These are phyloP conservation scores for Limosa lapponica DNA, from an alignment of 2,797 vertebrate species.

Conservation along the genomic window DNA sequence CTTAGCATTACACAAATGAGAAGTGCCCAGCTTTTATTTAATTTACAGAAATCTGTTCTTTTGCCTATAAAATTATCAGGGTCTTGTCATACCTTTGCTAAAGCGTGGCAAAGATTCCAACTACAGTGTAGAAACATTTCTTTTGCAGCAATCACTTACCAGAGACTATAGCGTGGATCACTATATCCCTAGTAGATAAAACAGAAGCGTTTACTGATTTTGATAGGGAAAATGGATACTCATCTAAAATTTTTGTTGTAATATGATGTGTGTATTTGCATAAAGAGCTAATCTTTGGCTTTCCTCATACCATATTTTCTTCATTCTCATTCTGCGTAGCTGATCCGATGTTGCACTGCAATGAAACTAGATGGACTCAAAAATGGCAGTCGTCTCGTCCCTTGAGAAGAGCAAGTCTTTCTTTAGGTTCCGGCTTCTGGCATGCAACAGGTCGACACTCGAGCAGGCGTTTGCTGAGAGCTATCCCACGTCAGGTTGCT, in stretches of 20 bases:
- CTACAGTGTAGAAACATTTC: accelerated
- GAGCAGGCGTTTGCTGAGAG: constrained; percentile 90
- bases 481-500: constrained; percentile 96
- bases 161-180: not conserved
- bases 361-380: constrained; percentile 89
- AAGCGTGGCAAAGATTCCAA: accelerated
- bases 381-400: constrained; percentile 97
- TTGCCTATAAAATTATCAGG: not conserved
- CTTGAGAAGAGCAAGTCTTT: constrained; percentile 91
- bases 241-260: not conserved
- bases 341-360: constrained; percentile 85
- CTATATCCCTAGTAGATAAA: not conserved
- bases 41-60: not conserved
- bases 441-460: constrained; percentile 97
- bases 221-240: not conserved
- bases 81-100: not conserved
- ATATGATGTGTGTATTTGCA: not conserved
- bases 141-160: not conserved
- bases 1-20: not conserved
- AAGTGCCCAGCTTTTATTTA: not conserved
- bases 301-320: not conserved
- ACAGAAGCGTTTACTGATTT: not conserved
- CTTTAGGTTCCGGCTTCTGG: constrained; percentile 95
- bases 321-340: not conserved
- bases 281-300: not conserved